Evolutionary conservation across 1,140 invertebrate species (phyloP), one percentile per base, ranked within the genome.

Genomic region (Zaprionus nigranus): DNA sequence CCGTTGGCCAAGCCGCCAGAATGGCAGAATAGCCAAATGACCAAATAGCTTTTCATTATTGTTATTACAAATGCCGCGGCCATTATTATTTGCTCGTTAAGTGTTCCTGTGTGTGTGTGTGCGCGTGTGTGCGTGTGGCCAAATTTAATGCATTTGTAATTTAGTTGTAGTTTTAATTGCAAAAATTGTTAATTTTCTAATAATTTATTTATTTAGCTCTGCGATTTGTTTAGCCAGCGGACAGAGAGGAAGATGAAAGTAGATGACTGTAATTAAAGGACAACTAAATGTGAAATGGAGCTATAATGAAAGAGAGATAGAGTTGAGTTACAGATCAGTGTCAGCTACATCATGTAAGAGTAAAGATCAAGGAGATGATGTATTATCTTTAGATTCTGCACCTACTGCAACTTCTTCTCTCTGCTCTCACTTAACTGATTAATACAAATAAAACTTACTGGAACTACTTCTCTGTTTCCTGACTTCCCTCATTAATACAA

Each of bases 91-190:
- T 88, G 85, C 85, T 88, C 75, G 85, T 88, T 88, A 90, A 81
- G 79, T 43, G 4, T 40, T 15, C 11, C 3, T 22, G 46, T 22
- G 11, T 5, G 46, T 51, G 46, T n/a, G 40, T 5, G 17, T 17
- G 17, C 1, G 17, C 17, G n/a, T 62, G 49, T 12, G 46, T 49
- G 46, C 22, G 46, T 22, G 46, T 12, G 46, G 46, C 20, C 61
- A 38, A 73, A 80, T 78, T 79, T 83, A 78, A 90, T 90, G 85
- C 85, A 90, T 90, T 90, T 90, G 85, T 90, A 90, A 90, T 85
- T 85, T 90, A 90, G 85, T 90, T 90, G 85, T 90, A 90, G 79
- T 90, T 90, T 90, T 90, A 90, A 90, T 90, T 90, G 86, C 85
- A 78, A 82, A 90, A 78, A 84, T 79, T 82, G 75, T 90, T 90